Base-by-base conservation (phyloP, 35 echinoderm and acorn worm genomes). In the Chiridota heheva region DNA sequence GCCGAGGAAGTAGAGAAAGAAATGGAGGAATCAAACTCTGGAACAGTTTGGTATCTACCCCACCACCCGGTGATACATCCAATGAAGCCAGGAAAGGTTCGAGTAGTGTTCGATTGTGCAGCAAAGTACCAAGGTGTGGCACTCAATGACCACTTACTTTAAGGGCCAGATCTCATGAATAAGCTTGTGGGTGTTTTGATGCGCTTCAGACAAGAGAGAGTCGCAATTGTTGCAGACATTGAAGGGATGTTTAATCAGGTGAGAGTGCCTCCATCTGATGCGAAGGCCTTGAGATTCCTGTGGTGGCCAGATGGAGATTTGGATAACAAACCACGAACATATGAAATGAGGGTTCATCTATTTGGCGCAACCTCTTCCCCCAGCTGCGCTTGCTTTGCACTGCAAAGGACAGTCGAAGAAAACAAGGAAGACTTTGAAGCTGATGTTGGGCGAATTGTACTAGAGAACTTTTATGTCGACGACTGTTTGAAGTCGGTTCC, bases 201-300 rank as follows among this genome's bases (percentile, higher is more conserved):
- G 47, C 70, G 84, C 18, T 86, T 86, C 37, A 15, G 72, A 28
- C 60, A 79, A 63, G 91, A 92, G 36, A 1, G 18, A 31, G 41
- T 91, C 2, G 82, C 89, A 24, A 1, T 91, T 20, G 46, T 56
- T 8, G 63, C 71, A 36, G 82, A 91, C 15, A 53, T 81, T 27
- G 44, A 91, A 47, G 56, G 44, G 3, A 86, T 91, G 82, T 86
- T 86, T 73, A 72, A 86, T 27, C 89, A 91, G 64, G 44, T 91
- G 18, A 38, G 72, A 20, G 83, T 82, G 4, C 10, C 36, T 13
- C 44, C 70, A 4, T 24, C 44, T 17, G 67, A 87, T 69, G 64
- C 22, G 36, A 69, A 87, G 16, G 7, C 62, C 17, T 33, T 91
- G 47, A 67, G 82, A 61, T 91, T 91, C 51, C 75, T 91, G 0